Conservation (phyloP, 2,113 vertebrate genomes). For the Malurus cyaneus region DNA sequence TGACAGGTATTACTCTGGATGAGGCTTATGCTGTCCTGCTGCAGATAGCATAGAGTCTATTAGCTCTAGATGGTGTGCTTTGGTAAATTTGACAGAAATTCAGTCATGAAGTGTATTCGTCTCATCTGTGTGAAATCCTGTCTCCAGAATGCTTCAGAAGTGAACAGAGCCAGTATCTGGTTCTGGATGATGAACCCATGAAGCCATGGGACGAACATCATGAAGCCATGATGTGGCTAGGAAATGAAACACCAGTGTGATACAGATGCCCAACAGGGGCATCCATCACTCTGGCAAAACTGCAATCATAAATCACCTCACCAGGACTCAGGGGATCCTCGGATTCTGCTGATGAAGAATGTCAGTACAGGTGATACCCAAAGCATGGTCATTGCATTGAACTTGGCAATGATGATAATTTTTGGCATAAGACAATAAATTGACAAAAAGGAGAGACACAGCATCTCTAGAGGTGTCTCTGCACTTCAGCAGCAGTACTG, state of each 20-base stretch:
- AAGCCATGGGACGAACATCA: too few species aligned
- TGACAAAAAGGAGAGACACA: neutral
- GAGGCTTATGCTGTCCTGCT: neutral
- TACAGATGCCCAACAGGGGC: neutral
- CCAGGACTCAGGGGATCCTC: neutral
- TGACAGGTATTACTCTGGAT: neutral
- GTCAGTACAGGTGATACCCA: neutral
- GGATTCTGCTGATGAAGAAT: neutral
- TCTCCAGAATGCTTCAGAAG: neutral
- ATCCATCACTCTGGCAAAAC: neutral
- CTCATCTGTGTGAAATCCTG: neutral
- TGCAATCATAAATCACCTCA: neutral
- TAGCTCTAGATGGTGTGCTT: neutral
- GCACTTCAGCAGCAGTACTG: neutral
- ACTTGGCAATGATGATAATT: fast-evolving
- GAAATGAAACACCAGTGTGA: neutral
- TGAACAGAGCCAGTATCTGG: neutral
- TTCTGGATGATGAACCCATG: neutral
- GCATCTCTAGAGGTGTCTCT: neutral
- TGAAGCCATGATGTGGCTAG: too few species aligned
- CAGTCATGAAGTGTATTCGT: neutral
- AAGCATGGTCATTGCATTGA: neutral
- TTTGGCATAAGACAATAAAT: neutral
- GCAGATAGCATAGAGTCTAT: neutral
- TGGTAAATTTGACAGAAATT: neutral